Percentiles rank a stretch among this genome's conserved stretches.
Evolutionary conservation across 2,888 invertebrate species (phyloP).

Genomic region (Dyspetes luteomarginatus): DNA sequence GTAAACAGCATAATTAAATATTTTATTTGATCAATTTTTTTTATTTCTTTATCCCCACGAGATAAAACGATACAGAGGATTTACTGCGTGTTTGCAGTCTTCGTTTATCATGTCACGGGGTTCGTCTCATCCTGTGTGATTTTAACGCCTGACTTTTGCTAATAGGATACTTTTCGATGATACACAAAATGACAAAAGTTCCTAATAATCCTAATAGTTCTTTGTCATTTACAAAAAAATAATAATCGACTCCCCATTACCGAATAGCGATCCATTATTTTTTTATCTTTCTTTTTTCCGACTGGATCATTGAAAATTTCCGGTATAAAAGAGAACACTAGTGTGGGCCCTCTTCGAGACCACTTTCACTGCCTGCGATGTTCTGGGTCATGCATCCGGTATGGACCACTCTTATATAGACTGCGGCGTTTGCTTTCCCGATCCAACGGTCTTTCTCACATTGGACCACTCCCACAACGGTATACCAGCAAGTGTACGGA

Average conservation of each 20-base stretch:
- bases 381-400: conserved; percentile 80
- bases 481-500: conserved; percentile 65
- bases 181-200: too few relatives aligned
- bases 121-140: conserved; percentile 9
- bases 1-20: conserved; percentile 22
- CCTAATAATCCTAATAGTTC: too few relatives aligned
- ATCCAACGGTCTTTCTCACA: conserved; percentile 49
- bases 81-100: background rate
- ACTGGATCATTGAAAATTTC: conserved; percentile 6
- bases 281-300: background rate
- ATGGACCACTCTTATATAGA: conserved; percentile 80
- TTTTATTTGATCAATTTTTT: conserved; percentile 9
- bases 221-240: background rate
- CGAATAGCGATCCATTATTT: conserved; percentile 39
- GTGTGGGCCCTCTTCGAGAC: conserved; percentile 67
- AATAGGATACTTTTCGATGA: too few relatives aligned
- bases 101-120: conserved; percentile 31
- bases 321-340: conserved; percentile 23
- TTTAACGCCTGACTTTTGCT: too few relatives aligned
- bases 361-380: conserved; percentile 80
- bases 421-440: conserved; percentile 66
- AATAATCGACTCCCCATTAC: conserved; percentile 19
- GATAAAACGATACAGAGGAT: conserved; percentile 2
- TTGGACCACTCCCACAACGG: conserved; percentile 69
- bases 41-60: conserved; percentile 3